These are phyloP conservation scores for Euleptes europaea DNA, from an alignment of 2,113 vertebrate genomes.

Conservation along the genomic window DNA sequence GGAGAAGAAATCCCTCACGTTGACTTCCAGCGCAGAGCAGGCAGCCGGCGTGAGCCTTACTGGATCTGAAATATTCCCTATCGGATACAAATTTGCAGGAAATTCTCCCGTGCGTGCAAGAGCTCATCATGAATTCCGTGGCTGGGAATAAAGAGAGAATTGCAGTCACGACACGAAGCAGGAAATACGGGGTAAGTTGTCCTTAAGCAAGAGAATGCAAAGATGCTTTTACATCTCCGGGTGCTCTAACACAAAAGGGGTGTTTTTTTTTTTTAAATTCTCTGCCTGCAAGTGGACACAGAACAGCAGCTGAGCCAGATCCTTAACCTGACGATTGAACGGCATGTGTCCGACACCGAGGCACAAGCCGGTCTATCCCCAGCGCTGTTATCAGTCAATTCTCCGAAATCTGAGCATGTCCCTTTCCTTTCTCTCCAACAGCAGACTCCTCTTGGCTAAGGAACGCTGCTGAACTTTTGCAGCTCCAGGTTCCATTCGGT, in stretches of 20 bases:
- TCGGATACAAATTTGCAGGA: slow-evolving; percentile 65
- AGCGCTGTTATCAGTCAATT: neutral
- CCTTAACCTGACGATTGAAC: neutral
- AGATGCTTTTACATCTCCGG: neutral
- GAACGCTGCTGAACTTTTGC: neutral
- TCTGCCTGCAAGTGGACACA: neutral
- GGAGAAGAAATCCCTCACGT: neutral
- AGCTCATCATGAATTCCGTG: slow-evolving; percentile 93
- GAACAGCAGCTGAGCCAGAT: neutral
- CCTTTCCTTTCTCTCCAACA: neutral
- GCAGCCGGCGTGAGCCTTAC: slow-evolving; percentile 2
- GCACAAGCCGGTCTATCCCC: neutral
- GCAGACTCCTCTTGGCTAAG: neutral
- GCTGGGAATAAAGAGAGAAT: slow-evolving; percentile 93
- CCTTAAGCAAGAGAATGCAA: neutral
- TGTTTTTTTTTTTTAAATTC: neutral
- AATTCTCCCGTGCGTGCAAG: slow-evolving; percentile 36
- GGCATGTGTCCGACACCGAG: neutral
- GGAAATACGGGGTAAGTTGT: slow-evolving; percentile 92
- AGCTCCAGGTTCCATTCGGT: neutral
- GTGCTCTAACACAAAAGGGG: neutral
- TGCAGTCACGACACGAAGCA: slow-evolving; percentile 85
- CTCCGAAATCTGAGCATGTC: neutral
- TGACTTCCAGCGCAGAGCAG: slow-evolving; percentile 20
- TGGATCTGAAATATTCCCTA: slow-evolving; percentile 40